Evolutionary conservation across 2,797 vertebrate genomes (phyloP), one percentile per base, ranked within the genome.

Genomic region (Meriones psammophilus): DNA sequence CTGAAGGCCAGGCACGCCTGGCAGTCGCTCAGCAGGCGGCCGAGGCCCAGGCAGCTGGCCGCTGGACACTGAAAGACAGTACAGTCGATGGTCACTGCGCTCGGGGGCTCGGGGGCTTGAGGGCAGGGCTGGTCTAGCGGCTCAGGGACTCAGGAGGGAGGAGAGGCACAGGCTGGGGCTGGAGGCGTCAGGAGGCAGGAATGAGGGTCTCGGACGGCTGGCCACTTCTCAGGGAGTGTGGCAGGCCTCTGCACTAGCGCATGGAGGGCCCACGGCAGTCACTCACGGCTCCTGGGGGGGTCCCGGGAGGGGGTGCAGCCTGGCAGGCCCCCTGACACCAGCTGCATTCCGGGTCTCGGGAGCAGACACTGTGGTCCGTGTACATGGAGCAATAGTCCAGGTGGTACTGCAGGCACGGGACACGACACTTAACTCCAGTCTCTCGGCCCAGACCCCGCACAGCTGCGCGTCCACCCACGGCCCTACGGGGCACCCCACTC

Each of bases 271-370:
- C 0, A 2, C 9, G 84, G 33, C 4, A 12, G 89, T 86, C 91
- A 98, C 94, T 98, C 99, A 99, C 99, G 91, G 98, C 98, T 77
- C 96, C 97, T 0, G 94, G 94, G 26, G 97, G 74, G 92, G 99
- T 98, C 33, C 98, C 98, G 42, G 99, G 99, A 96, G 99, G 99
- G 39, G 99, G 99, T 76, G 99, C 99, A 26, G 99, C 99, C 96
- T 99, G 98, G 98, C 99, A 99, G 74, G 99, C 99, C 2, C 98
- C 99, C 97, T 99, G 99, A 97, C 99, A 99, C 99, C 99, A 99
- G 95, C 99, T 99, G 98, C 99, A 99, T 81, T 99, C 99, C 0
- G 99, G 99, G 97, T 99, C 99, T 97, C 99, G 99, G 69, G 99
- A 98, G 89, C 99, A 99, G 95, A 99, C 98, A 42, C 98, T 99